phyloP scores from a whole-genome alignment of 2,888 invertebrate species.

The Nomada fucata region DNA sequence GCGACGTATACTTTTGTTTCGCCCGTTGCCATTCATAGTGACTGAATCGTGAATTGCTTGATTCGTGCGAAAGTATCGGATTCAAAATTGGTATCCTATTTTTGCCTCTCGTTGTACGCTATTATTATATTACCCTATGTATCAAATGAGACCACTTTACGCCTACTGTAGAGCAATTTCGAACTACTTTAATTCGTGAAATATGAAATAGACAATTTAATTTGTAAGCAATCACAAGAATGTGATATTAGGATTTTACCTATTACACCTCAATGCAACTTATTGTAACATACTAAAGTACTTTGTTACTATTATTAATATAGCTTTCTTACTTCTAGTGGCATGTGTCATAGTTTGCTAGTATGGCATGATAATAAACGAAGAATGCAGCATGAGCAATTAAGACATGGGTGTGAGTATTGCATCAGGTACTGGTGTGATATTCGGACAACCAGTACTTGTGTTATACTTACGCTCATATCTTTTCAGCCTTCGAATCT shows the following conservation, averaged over 20 bases:
- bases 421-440: slow-evolving; percentile 99
- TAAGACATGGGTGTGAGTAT: slow-evolving; percentile 95
- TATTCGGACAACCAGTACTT: slow-evolving; percentile 91
- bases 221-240: slow-evolving; percentile 25
- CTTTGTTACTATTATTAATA: slow-evolving; percentile 51
- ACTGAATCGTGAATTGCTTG: slow-evolving; percentile 7
- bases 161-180: neutral
- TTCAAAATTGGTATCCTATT: neutral
- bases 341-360: slow-evolving; percentile 81
- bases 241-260: neutral
- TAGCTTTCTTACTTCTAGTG: slow-evolving; percentile 79
- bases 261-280: slow-evolving; percentile 16
- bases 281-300: slow-evolving; percentile 50
- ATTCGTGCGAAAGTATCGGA: slow-evolving; percentile 11
- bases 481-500: slow-evolving; percentile 80
- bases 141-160: neutral
- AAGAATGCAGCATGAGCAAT: slow-evolving; percentile 83
- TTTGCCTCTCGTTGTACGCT: neutral
- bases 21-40: neutral
- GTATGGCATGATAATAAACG: slow-evolving; percentile 83
- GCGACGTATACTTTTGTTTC: slow-evolving; percentile 17
- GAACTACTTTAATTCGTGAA: slow-evolving; percentile 6
- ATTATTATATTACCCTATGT: neutral
- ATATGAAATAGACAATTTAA: slow-evolving; percentile 1
- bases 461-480: slow-evolving; percentile 94